phyloP scores from a whole-genome alignment of 2,888 invertebrate genomes.

The Pycnomerus fuliginosus region DNA sequence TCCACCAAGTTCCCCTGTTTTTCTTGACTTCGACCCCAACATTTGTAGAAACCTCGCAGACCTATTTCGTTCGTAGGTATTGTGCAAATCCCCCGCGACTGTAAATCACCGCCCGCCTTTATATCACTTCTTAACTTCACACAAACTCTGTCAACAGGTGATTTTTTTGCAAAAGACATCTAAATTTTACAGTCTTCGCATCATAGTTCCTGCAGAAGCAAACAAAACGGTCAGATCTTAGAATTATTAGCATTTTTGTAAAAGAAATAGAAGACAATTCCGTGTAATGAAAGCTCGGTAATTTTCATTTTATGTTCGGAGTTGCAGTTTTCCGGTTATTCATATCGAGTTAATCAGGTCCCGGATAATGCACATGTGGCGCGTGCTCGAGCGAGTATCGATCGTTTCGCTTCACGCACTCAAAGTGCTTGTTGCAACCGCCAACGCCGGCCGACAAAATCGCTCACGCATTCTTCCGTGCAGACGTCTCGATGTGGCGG shows the following conservation, averaged over 20 bases:
- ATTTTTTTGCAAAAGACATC: no score
- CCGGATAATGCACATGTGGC: slow-evolving; percentile 38
- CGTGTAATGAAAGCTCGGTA: slow-evolving; percentile 35
- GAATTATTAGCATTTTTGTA: slow-evolving; percentile 1
- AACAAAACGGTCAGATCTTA: background rate
- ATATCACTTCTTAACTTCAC: slow-evolving; percentile 12
- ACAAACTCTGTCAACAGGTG: slow-evolving; percentile 20
- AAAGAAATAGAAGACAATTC: slow-evolving; percentile 9
- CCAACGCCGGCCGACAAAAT: slow-evolving; percentile 3
- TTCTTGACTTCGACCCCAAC: no score
- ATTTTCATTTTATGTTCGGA: slow-evolving; percentile 39
- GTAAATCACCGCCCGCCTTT: slow-evolving; percentile 16
- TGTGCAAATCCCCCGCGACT: slow-evolving; percentile 16
- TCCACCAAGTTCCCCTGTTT: no score
- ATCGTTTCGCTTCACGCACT: slow-evolving; percentile 29
- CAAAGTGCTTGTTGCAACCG: slow-evolving; percentile 25
- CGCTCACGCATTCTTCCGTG: background rate
- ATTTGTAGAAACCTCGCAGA: no score
- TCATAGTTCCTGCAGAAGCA: background rate
- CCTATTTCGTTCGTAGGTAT: slow-evolving; percentile 6
- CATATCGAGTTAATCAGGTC: slow-evolving; percentile 37
- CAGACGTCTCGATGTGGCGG: slow-evolving; percentile 14
- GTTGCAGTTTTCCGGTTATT: slow-evolving; percentile 38
- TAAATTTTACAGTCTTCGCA: no score
- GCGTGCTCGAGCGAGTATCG: slow-evolving; percentile 36